Conservation (phyloP, 2,888 invertebrate species). For the Oligia latruncula region DNA sequence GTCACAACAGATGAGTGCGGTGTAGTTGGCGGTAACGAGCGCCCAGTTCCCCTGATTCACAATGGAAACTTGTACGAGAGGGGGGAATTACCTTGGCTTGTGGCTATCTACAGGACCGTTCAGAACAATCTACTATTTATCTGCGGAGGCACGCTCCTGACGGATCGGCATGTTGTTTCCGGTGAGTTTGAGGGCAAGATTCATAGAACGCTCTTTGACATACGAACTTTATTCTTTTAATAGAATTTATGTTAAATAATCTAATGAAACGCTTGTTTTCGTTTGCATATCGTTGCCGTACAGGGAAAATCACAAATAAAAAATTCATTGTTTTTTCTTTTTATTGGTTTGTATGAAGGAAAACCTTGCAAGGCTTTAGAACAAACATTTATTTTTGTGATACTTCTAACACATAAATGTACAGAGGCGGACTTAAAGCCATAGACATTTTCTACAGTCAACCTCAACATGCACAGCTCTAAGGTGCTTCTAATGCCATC, state of each 20-base stretch:
- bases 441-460: no score
- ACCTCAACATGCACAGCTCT: not conserved
- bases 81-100: slow-evolving; percentile 93
- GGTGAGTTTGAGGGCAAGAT: slow-evolving; percentile 70
- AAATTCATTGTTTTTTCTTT: not conserved
- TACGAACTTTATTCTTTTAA: not conserved
- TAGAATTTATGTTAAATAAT: not conserved
- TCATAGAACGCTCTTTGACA: not conserved
- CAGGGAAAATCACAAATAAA: not conserved
- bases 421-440: no score
- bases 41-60: not conserved
- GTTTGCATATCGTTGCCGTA: not conserved
- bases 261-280: not conserved
- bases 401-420: no score
- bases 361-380: no score
- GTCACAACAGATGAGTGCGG: slow-evolving; percentile 73
- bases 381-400: no score
- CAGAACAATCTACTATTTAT: slow-evolving; percentile 78
- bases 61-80: slow-evolving; percentile 80
- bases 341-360: not conserved
- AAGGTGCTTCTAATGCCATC: not conserved
- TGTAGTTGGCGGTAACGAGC: slow-evolving; percentile 65
- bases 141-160: slow-evolving; percentile 84
- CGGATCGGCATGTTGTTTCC: slow-evolving; percentile 82
- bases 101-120: slow-evolving; percentile 90